Conservation (phyloP, 2,888 invertebrate genomes). For the Minunthozetes semirufus region DNA sequence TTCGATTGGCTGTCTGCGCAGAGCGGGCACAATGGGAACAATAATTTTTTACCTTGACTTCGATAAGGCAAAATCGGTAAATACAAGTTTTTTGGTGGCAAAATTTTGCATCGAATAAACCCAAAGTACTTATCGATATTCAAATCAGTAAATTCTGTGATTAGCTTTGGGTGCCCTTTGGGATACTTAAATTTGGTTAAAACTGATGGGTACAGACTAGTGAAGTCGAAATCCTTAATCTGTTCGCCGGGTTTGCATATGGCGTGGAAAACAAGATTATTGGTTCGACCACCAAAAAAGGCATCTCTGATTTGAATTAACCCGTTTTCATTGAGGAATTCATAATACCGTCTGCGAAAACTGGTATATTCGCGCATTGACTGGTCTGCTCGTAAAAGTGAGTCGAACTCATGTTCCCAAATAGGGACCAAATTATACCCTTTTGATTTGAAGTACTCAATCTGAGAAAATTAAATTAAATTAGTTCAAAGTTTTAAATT, state of each 20-base stretch:
- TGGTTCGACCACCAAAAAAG: conserved; percentile 45
- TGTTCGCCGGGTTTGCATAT: conserved; percentile 34
- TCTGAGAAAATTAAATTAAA: background rate
- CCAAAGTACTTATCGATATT: conserved; percentile 43
- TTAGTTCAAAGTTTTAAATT: too few species aligned
- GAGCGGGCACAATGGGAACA: conserved; percentile 35
- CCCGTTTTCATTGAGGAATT: background rate
- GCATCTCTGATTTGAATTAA: conserved; percentile 39
- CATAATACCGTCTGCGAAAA: background rate
- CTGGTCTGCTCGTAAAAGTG: background rate
- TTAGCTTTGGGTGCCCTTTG: conserved; percentile 43
- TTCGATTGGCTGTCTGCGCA: conserved; percentile 43
- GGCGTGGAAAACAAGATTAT: conserved; percentile 43
- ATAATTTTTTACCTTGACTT: background rate
- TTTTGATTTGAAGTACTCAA: background rate
- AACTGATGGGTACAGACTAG: conserved; percentile 43
- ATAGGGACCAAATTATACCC: background rate
- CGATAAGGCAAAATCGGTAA: conserved; percentile 31
- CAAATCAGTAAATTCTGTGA: conserved; percentile 28
- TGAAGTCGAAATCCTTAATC: conserved; percentile 43
- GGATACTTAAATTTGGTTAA: conserved; percentile 39
- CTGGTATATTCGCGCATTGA: too few species aligned
- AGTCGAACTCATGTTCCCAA: conserved; percentile 9
- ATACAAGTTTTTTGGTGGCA: conserved; percentile 43
- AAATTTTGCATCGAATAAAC: conserved; percentile 43